These are phyloP conservation scores for Gadus macrocephalus DNA, from an alignment of 2,113 vertebrate genomes.

Conservation along the genomic window DNA sequence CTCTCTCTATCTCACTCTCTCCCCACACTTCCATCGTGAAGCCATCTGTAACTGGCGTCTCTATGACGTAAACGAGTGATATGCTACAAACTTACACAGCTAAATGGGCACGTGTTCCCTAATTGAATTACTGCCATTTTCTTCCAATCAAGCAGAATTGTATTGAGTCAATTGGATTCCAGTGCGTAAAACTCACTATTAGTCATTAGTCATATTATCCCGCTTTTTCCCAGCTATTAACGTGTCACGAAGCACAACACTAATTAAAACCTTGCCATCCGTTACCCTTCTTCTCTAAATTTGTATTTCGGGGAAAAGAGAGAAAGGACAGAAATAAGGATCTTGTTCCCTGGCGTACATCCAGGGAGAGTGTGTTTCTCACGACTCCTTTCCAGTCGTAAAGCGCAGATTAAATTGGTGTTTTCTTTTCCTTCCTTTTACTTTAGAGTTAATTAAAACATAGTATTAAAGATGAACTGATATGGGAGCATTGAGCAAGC, in stretches of 20 bases:
- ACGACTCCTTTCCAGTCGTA: slow-evolving; percentile 50
- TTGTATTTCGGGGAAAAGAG: slow-evolving; percentile 24
- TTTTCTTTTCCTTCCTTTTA: slow-evolving; percentile 48
- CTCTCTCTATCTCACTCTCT: neutral
- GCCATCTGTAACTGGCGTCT: too few species aligned
- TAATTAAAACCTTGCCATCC: slow-evolving; percentile 47
- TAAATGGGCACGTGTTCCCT: neutral
- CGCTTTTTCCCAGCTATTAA: slow-evolving; percentile 23
- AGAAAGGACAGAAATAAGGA: slow-evolving; percentile 16
- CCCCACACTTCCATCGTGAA: neutral
- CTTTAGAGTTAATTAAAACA: too few species aligned
- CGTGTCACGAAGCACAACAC: slow-evolving; percentile 15
- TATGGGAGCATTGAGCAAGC: neutral
- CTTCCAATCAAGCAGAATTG: slow-evolving; percentile 12
- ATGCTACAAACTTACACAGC: neutral
- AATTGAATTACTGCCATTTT: neutral
- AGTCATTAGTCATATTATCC: slow-evolving; percentile 34
- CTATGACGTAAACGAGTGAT: too few species aligned
- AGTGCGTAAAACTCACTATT: slow-evolving; percentile 31
- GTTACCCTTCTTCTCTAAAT: slow-evolving; percentile 38
- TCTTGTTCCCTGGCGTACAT: slow-evolving; percentile 12
- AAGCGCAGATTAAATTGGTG: slow-evolving; percentile 55
- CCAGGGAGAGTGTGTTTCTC: slow-evolving; percentile 48
- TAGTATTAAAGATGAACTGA: slow-evolving; percentile 4
- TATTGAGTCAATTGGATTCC: slow-evolving; percentile 32